Evolutionary conservation across 2,797 vertebrate species (phyloP), one percentile per base, ranked within the genome.

Genomic region (Valencia hispanica): DNA sequence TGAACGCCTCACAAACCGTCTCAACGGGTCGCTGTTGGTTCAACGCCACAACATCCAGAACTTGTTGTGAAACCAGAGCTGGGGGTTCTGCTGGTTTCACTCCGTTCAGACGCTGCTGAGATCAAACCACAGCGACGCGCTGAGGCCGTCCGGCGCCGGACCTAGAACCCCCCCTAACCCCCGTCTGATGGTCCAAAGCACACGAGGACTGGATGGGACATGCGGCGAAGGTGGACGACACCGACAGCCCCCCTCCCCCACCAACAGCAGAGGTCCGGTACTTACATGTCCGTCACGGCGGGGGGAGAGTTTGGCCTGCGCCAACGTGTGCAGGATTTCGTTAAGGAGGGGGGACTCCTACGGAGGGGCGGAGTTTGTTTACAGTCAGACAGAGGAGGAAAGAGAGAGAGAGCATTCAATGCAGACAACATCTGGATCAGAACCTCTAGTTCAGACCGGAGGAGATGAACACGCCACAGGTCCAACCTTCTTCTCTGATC

Each of bases 281-380:
- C 95, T 96, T 93, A 96, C 95, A 80, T 94, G 91, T 81, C 75
- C 72, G 74, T 87, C 75, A 51, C 41, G 53, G 79, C 71, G 36
- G n/a, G 90, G 86, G 45, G 90, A 81, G 77, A 72, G 81, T 70
- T 92, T 92, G 73, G 90, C 91, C 89, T 93, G 92, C 69, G 92
- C 93, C 84, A 95, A 88, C 85, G 91, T 90, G 88, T 91, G 91
- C 65, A 96, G 94, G 90, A 95, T 95, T 95, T 96, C 94, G n/a
- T 92, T 93, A 82, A 96, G 94, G 68, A 96, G 95, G 86, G 95
- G 89, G 59, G 93, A 95, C 79, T 96, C 95, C 94, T 95, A 91
- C 84, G 75, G 86, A 84, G 30, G n/a, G 87, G 77, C 75, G 53
- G 8, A 14, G 84, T 30, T 72, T 7, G 77, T 91, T 90, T 83